Evolutionary conservation across 2,113 vertebrate genomes (phyloP), one percentile per base, ranked within the genome.

Genomic region (Clarias macrocephalus): DNA sequence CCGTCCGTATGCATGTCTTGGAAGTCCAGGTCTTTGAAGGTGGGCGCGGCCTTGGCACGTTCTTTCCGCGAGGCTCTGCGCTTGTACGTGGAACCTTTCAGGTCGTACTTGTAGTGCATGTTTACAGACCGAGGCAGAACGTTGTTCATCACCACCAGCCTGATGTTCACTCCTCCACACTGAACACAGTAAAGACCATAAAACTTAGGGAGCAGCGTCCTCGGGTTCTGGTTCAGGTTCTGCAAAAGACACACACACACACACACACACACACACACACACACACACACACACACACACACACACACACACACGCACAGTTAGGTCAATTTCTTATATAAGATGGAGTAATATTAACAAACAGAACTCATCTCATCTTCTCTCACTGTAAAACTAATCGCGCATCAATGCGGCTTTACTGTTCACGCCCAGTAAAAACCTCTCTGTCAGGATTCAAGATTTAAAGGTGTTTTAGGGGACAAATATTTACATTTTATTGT

Each of bases 61-160:
- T 99, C 98, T 90, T 97, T 99, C 33, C 96, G 95, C 19, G 97
- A 98, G 23, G 98, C 97, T 12, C 96, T 95, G 8, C 98, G 95
- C 88, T 98, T 99, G 91, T 98, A 97, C 0, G 97, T 98, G 3
- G 98, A 99, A 0, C 98, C 98, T 91, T 99, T 99, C 92, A 99
- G 93, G 93, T 99, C 98, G 0, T 98, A 99, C 0, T 96, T 99
- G 92, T 96, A 97, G 93, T 99, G 96, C 98, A 99, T 99, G 90
- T 92, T 95, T 89, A 99, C 93, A 66, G 95, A 95, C 15, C 97
- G 94, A 0, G 98, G 98, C 88, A 99, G 91, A 89, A 99, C 95
- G 19, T 99, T 99, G 95, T 99, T 99, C 98, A 99, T 99, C 57
- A 99, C 97, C 90, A 99, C 96, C 88, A 98, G 94, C 12, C 98